A percentile compares a stretch with the other conserved stretches of the same genome.
These are phyloP conservation scores for Lymantria dispar DNA, from an alignment of 2,888 invertebrate genomes.

Conservation along the genomic window DNA sequence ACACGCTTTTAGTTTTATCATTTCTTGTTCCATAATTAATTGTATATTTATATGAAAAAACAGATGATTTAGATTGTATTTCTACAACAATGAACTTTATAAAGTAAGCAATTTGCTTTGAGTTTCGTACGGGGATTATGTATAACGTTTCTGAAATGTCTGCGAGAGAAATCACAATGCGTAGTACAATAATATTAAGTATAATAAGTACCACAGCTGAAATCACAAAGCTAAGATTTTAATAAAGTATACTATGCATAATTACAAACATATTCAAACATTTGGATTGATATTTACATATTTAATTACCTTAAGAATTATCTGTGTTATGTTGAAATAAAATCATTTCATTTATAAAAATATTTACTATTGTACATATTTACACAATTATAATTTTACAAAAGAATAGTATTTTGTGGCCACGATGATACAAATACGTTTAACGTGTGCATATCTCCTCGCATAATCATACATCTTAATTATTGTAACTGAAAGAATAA, in stretches of 20 bases:
- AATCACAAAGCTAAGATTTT: slow-evolving; percentile 44
- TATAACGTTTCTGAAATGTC: slow-evolving; percentile 33
- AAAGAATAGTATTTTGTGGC: slow-evolving; percentile 26
- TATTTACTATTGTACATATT: slow-evolving; percentile 75
- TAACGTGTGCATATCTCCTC: slow-evolving; percentile 16
- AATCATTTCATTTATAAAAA: slow-evolving; percentile 55
- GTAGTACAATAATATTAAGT: slow-evolving; percentile 40
- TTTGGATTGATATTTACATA: background rate
- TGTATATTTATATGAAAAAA: slow-evolving; percentile 11
- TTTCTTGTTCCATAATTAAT: slow-evolving; percentile 5
- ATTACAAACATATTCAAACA: slow-evolving; percentile 28
- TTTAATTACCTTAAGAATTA: background rate
- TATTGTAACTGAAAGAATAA: slow-evolving; percentile 1
- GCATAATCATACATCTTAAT: background rate
- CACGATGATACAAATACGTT: slow-evolving; percentile 24
- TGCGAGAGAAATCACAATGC: slow-evolving; percentile 41
- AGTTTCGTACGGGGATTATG: slow-evolving; percentile 38
- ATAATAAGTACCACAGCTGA: slow-evolving; percentile 34
- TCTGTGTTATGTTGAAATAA: slow-evolving; percentile 18
- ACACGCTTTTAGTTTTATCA: slow-evolving; percentile 19
- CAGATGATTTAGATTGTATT: slow-evolving; percentile 11
- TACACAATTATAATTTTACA: slow-evolving; percentile 47
- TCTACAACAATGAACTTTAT: slow-evolving; percentile 23
- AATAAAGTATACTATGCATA: slow-evolving; percentile 33
- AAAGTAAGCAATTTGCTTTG: slow-evolving; percentile 43